Conservation (phyloP, 2,797 vertebrate species). For the Typhlichthys eigenmanni region DNA sequence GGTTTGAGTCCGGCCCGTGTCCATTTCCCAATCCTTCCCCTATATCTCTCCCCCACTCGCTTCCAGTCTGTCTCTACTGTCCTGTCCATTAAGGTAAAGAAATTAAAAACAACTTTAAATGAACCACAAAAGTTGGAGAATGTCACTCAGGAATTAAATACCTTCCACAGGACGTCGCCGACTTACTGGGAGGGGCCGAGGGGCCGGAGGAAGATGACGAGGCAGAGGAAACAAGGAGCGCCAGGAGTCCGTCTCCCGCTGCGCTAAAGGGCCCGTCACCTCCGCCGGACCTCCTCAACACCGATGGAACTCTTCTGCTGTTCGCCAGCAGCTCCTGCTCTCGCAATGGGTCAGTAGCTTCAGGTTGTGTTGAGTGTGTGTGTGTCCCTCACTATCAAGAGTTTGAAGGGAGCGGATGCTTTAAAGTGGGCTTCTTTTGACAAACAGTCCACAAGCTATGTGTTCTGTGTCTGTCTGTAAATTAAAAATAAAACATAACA, state of each 20-base stretch:
- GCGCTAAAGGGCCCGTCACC: constrained; percentile 66
- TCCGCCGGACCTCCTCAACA: constrained; percentile 67
- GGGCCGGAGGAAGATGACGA: constrained; percentile 68
- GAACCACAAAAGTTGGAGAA: too few relatives aligned
- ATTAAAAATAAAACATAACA: too few relatives aligned
- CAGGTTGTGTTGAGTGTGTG: not conserved
- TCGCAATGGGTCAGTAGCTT: constrained; percentile 81
- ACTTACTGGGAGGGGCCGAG: constrained; percentile 77
- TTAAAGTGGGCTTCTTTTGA: constrained; percentile 37
- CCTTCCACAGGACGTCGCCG: constrained; percentile 78
- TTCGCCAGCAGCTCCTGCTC: constrained; percentile 91
- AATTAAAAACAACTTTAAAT: too few relatives aligned
- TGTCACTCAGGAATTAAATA: too few relatives aligned
- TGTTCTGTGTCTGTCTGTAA: too few relatives aligned
- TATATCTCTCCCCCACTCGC: not conserved
- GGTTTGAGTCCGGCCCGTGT: too few relatives aligned
- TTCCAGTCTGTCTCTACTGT: too few relatives aligned
- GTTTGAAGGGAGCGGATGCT: too few relatives aligned
- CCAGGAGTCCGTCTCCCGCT: constrained; percentile 57
- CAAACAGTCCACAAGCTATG: not conserved
- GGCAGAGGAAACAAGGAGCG: constrained; percentile 31
- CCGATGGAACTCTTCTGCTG: constrained; percentile 88
- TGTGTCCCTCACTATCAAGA: not conserved
- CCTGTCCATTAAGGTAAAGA: too few relatives aligned
- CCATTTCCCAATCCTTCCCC: not conserved